Evolutionary conservation across 2,888 invertebrate species (phyloP), one percentile per base, ranked within the genome.

Genomic region (Stenichneumon culpator): DNA sequence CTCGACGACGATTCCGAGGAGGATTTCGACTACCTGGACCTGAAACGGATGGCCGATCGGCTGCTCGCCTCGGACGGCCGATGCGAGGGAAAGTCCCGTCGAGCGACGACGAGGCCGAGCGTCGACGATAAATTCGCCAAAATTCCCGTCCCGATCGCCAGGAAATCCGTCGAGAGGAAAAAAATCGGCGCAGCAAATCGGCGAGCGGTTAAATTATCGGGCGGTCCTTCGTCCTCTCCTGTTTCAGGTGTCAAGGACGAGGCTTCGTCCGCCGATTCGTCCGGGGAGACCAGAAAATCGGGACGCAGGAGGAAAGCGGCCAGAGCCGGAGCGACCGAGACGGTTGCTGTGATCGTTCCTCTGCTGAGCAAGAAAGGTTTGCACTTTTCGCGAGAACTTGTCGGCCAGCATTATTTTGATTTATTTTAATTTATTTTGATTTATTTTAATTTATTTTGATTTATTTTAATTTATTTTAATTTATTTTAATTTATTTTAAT

Each of bases 31-130:
- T 87, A 79, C 79, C 83, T 83, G 54, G 80, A 86, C 19, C 54
- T 88, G 11, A 87, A 82, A 57, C 78, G 69, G 14, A 84, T 88
- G 47, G 83, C 83, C 1, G 84, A 86, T 28, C 60, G 75, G 22
- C 70, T 82, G 11, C 63, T 87, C 65, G 81, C 83, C n/a, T 47
- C 84, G 6, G 82, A 67, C 9, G 60, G 28, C 36, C 44, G 28
- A 1, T 32, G 11, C 63, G 47, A 47, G 47, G 16, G 28, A 9
- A 60, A 75, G 2, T 47, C 19, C 39, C 16, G 68, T 36, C 36
- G 63, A 9, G 1, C n/a, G 39, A 44, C 19, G n/a, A 19, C 36
- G 36, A 36, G 36, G 36, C 36, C 32, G 52, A 63, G 14, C 44
- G 11, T 57, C 60, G 39, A 14, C 11, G 19, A 22, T 32, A 50